Evolutionary conservation across 2,888 invertebrate species (phyloP).

Genomic region (Agrilus biguttatus): DNA sequence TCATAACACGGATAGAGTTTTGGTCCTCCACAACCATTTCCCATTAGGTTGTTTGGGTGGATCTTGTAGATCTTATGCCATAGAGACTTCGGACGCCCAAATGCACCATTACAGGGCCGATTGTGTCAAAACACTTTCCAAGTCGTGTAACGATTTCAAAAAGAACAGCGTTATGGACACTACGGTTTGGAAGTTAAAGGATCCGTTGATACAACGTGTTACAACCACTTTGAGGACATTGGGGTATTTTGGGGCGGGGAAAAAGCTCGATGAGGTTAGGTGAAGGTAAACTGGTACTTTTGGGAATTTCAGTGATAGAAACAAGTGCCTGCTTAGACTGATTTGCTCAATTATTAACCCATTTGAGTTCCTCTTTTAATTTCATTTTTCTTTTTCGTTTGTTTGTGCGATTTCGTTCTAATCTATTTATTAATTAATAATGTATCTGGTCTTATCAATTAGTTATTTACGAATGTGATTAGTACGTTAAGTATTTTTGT

Average conservation of each 20-base stretch:
- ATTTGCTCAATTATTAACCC: too few species aligned
- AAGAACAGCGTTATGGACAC: conserved; percentile 63
- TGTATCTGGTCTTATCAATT: too few species aligned
- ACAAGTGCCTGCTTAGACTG: too few species aligned
- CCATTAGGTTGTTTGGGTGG: conserved; percentile 39
- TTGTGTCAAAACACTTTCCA: conserved; percentile 70
- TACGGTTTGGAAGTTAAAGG: conserved; percentile 69
- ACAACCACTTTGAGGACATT: conserved; percentile 51
- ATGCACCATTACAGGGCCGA: conserved; percentile 83
- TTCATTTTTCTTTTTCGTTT: too few species aligned
- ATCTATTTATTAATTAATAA: too few species aligned
- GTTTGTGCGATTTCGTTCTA: too few species aligned
- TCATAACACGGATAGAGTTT: conserved; percentile 70
- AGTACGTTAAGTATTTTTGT: too few species aligned
- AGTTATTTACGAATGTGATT: too few species aligned
- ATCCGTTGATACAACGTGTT: conserved; percentile 49
- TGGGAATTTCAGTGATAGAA: too few species aligned
- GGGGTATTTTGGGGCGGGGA: conserved; percentile 41
- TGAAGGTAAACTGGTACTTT: not conserved
- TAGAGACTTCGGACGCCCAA: conserved; percentile 64
- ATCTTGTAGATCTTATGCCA: conserved; percentile 60
- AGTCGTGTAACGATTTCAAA: conserved; percentile 61
- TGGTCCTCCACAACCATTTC: conserved; percentile 78
- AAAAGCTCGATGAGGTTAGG: conserved; percentile 8
- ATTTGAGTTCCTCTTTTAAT: too few species aligned